phyloP scores from a whole-genome alignment of 35 echinoderm and acorn worm genomes.

The Ptychodera flava region DNA sequence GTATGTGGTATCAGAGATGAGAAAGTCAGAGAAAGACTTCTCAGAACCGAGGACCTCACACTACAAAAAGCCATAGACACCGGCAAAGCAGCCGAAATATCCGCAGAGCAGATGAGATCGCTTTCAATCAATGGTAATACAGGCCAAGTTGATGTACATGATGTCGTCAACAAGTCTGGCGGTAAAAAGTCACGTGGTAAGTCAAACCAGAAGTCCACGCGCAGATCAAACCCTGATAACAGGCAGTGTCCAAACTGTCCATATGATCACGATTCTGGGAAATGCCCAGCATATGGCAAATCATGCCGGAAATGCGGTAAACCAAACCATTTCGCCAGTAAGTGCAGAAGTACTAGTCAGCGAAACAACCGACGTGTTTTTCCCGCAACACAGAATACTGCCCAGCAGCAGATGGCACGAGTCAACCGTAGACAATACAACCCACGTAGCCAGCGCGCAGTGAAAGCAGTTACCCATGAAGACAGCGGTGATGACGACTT shows the following conservation, averaged over 20 bases:
- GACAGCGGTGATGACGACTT: too few species aligned
- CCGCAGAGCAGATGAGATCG: neutral
- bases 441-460: too few species aligned
- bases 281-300: slow-evolving; percentile 59
- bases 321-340: slow-evolving; percentile 57
- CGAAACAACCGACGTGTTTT: too few species aligned
- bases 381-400: too few species aligned
- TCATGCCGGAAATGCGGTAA: slow-evolving; percentile 32
- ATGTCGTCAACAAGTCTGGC: neutral
- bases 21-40: slow-evolving; percentile 20
- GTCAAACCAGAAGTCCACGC: neutral
- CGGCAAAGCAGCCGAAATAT: slow-evolving; percentile 12
- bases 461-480: too few species aligned
- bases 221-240: neutral
- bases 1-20: slow-evolving; percentile 28
- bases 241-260: slow-evolving; percentile 19
- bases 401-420: too few species aligned
- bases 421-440: too few species aligned
- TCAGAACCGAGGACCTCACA: slow-evolving; percentile 24
- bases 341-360: too few species aligned
- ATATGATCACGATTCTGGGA: slow-evolving; percentile 14
- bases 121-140: neutral
- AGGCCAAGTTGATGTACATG: neutral
- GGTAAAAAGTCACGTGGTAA: neutral
- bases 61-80: slow-evolving; percentile 12